These are phyloP conservation scores for Sebastes jordani DNA, from an alignment of 2,797 vertebrate species.

Conservation along the genomic window DNA sequence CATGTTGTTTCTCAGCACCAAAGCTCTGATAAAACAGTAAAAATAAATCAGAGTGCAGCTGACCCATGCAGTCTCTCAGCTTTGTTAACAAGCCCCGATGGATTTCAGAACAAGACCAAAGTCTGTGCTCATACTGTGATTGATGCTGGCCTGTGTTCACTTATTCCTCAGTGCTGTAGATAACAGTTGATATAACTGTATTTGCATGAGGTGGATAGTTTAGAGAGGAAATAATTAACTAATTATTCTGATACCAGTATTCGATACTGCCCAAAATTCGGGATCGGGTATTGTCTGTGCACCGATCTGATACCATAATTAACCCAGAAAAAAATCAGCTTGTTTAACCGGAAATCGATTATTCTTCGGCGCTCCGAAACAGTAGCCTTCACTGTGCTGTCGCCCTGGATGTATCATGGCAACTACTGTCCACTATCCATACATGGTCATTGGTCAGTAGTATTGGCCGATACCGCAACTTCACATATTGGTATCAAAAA, in stretches of 20 bases:
- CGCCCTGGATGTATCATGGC: too few relatives aligned
- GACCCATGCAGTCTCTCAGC: conserved; percentile 29
- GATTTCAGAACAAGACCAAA: conserved; percentile 51
- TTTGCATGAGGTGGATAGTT: background rate
- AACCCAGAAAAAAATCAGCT: too few relatives aligned
- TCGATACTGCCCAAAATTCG: too few relatives aligned
- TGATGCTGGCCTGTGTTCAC: conserved; percentile 17
- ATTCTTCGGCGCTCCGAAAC: too few relatives aligned
- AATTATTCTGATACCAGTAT: too few relatives aligned
- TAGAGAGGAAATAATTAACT: too few relatives aligned
- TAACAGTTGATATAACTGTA: background rate
- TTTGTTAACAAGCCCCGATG: conserved; percentile 62
- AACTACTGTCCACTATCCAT: too few relatives aligned
- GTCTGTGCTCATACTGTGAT: conserved; percentile 19
- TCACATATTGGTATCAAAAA: fast-evolving
- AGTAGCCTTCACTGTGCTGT: too few relatives aligned
- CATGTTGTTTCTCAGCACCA: conserved; percentile 6
- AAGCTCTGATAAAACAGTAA: conserved; percentile 6
- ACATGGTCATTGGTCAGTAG: too few relatives aligned
- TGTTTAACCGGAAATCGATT: too few relatives aligned
- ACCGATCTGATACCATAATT: too few relatives aligned
- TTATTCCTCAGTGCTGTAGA: conserved; percentile 16
- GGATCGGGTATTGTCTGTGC: too few relatives aligned
- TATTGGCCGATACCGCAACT: fast-evolving
- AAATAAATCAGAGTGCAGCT: conserved; percentile 21